A percentile compares a stretch with the other conserved stretches of the same genome.
These are phyloP conservation scores for Mus caroli DNA, from an alignment of 2,797 vertebrate genomes.

Conservation along the genomic window DNA sequence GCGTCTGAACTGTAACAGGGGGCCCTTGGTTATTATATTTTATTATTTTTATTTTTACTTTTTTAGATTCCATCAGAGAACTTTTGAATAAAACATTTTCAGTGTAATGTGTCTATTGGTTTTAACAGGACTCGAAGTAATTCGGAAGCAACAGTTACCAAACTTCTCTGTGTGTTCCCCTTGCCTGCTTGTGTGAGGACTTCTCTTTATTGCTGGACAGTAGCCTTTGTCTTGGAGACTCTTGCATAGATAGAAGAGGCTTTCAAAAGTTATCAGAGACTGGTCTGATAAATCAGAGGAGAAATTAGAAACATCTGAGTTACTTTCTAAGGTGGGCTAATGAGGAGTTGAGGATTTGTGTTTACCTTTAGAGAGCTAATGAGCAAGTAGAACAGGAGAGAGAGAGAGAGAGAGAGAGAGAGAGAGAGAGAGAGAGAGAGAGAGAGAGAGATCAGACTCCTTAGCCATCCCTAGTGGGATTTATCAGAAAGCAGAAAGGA, in stretches of 20 bases:
- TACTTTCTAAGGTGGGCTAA: constrained; percentile 82
- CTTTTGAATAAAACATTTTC: constrained; percentile 75
- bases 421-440: neutral
- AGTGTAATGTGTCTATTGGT: constrained; percentile 27
- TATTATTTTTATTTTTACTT: constrained; percentile 35
- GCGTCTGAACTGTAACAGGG: neutral
- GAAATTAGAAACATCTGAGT: constrained; percentile 83
- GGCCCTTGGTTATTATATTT: constrained; percentile 17
- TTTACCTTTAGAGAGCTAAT: constrained; percentile 82
- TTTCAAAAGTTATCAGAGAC: constrained; percentile 80
- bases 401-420: no score
- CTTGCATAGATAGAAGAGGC: constrained; percentile 66
- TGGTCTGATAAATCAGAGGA: constrained; percentile 77
- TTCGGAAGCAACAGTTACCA: constrained; percentile 71
- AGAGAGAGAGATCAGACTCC: neutral
- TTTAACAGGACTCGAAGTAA: constrained; percentile 65
- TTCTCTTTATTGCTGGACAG: constrained; percentile 76
- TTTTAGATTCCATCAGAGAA: constrained; percentile 60
- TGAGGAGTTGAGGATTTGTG: constrained; percentile 79
- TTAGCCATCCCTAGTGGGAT: constrained; percentile 37
- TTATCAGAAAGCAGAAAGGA: constrained; percentile 73
- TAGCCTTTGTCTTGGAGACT: constrained; percentile 76
- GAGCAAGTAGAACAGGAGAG: constrained; percentile 62
- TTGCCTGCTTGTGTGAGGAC: constrained; percentile 37
- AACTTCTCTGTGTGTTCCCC: constrained; percentile 55